phyloP scores from a whole-genome alignment of 2,888 invertebrate genomes.

The Drosophila dives region DNA sequence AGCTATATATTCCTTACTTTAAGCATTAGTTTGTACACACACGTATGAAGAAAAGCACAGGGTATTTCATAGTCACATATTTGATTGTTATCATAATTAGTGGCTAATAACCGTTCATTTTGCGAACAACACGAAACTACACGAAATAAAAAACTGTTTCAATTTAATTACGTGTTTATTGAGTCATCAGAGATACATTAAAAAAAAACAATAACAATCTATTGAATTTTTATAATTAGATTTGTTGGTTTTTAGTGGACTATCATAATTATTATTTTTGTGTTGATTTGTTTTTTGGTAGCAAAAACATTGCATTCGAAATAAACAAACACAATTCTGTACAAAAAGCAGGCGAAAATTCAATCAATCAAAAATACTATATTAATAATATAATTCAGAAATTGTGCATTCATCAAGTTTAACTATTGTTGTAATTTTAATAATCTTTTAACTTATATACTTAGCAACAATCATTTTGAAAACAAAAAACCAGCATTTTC shows the following conservation, averaged over 20 bases:
- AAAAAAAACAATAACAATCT: slow-evolving; percentile 10
- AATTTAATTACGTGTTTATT: slow-evolving; percentile 28
- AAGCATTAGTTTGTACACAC: slow-evolving; percentile 13
- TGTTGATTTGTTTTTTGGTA: slow-evolving; percentile 32
- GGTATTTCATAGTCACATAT: slow-evolving; percentile 14
- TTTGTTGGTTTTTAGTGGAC: slow-evolving; percentile 9
- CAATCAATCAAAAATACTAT: neutral
- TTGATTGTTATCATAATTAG: slow-evolving; percentile 10
- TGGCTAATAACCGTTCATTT: neutral
- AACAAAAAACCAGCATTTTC: slow-evolving; percentile 23
- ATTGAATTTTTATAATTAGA: slow-evolving; percentile 13
- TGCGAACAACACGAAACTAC: slow-evolving; percentile 11
- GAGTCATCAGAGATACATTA: slow-evolving; percentile 14
- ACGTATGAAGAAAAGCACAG: slow-evolving; percentile 8
- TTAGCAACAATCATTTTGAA: slow-evolving; percentile 45
- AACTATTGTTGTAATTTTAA: slow-evolving; percentile 19
- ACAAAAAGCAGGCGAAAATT: slow-evolving; percentile 23
- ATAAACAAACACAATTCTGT: slow-evolving; percentile 68
- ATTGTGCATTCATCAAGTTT: slow-evolving; percentile 15
- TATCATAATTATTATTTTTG: neutral
- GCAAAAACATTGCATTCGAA: slow-evolving; percentile 38
- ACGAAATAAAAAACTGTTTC: slow-evolving; percentile 7
- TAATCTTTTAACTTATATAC: slow-evolving; percentile 27
- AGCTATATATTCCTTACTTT: slow-evolving; percentile 1
- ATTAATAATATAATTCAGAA: slow-evolving; percentile 6